phyloP scores from a whole-genome alignment of 2,113 vertebrate genomes.

The Pipra filicauda region DNA sequence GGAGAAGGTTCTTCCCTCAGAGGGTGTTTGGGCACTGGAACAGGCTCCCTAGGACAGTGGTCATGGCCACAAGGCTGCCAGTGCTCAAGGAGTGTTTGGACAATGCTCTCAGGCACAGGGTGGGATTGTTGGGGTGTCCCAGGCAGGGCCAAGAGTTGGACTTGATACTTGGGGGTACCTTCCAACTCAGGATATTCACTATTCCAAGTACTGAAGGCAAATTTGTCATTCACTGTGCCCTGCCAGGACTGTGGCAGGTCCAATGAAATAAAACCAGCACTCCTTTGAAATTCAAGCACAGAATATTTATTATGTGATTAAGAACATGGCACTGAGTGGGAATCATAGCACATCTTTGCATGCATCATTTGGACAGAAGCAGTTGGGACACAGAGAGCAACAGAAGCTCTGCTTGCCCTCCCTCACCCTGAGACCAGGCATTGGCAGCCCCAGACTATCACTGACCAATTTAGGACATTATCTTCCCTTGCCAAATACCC shows the following conservation, averaged over 20 bases:
- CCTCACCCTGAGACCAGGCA: background rate
- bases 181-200: background rate
- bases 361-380: background rate
- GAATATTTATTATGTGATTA: slow-evolving; percentile 22
- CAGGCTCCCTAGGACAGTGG: background rate
- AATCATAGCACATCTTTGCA: fast-evolving
- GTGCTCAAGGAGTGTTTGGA: background rate
- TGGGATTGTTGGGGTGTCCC: background rate
- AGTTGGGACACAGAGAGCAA: background rate
- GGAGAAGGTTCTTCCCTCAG: background rate
- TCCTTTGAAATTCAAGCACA: background rate
- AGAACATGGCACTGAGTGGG: background rate
- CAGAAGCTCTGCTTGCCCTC: background rate
- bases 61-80: background rate
- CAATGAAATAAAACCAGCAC: background rate
- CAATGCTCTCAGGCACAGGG: background rate
- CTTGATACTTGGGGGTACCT: background rate
- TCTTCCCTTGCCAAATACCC: background rate
- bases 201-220: background rate
- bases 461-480: background rate
- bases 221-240: background rate
- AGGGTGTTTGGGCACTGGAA: background rate
- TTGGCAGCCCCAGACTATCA: background rate
- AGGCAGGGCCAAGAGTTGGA: background rate
- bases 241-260: background rate